These are phyloP conservation scores for Brachionus angularis DNA, from an alignment of 1,140 invertebrate genomes.

Conservation along the genomic window DNA sequence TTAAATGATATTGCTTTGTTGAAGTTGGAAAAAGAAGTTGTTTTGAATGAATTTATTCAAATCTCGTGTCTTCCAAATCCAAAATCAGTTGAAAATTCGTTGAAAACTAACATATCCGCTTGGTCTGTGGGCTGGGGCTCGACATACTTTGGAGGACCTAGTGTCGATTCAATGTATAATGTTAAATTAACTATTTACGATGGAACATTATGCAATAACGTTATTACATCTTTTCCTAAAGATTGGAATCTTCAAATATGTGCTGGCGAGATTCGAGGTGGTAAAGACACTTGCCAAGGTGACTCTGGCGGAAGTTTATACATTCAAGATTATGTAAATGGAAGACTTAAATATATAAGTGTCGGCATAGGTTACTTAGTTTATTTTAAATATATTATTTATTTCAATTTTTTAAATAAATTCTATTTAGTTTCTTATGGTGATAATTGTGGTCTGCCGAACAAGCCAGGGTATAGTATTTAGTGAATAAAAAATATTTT, in stretches of 20 bases:
- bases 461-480: no score
- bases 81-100: background rate
- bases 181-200: conserved; percentile 41
- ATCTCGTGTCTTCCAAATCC: conserved; percentile 19
- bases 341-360: no score
- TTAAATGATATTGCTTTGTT: conserved; percentile 38
- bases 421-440: no score
- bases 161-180: background rate
- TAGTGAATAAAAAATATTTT: no score
- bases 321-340: no score
- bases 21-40: background rate
- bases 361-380: no score
- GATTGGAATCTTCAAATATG: conserved; percentile 43
- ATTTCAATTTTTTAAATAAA: no score
- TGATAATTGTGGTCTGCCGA: no score
- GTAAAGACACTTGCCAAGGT: conserved; percentile 42
- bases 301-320: conserved; percentile 30
- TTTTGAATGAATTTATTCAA: background rate
- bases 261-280: conserved; percentile 19
- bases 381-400: no score
- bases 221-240: background rate
- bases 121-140: conserved; percentile 25
- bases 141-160: background rate
- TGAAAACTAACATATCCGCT: background rate
- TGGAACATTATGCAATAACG: background rate